Percentiles rank a stretch among this genome's conserved stretches.
These are phyloP conservation scores for Geococcyx californianus DNA, from an alignment of 2,113 vertebrate genomes.

Conservation along the genomic window DNA sequence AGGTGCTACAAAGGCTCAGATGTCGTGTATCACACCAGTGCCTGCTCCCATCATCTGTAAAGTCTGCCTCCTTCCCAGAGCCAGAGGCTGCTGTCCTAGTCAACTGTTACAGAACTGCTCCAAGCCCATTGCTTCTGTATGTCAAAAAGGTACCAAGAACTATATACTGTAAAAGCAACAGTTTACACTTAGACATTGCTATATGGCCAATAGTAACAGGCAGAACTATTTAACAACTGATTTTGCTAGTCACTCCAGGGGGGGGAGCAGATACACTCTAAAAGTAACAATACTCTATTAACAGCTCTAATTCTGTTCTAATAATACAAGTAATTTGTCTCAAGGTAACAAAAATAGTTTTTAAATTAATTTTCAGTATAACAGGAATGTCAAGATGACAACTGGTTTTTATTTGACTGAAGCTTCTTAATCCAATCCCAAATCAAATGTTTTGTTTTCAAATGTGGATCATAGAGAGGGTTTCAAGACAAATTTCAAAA, in stretches of 20 bases:
- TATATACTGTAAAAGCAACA: background rate
- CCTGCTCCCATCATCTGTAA: background rate
- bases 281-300: background rate
- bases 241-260: background rate
- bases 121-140: background rate
- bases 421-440: background rate
- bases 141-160: background rate
- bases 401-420: background rate
- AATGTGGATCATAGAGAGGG: background rate
- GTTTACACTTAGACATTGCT: background rate
- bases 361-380: background rate
- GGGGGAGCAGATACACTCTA: background rate
- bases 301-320: background rate
- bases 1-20: background rate
- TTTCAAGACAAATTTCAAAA: background rate
- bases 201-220: background rate
- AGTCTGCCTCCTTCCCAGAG: background rate
- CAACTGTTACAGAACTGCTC: background rate
- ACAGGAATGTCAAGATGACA: background rate
- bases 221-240: background rate
- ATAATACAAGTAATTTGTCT: background rate
- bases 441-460: background rate
- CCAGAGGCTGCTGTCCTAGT: background rate
- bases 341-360: background rate
- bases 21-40: background rate